Conservation (phyloP, 2,113 vertebrate genomes). For the Vombatus ursinus region DNA sequence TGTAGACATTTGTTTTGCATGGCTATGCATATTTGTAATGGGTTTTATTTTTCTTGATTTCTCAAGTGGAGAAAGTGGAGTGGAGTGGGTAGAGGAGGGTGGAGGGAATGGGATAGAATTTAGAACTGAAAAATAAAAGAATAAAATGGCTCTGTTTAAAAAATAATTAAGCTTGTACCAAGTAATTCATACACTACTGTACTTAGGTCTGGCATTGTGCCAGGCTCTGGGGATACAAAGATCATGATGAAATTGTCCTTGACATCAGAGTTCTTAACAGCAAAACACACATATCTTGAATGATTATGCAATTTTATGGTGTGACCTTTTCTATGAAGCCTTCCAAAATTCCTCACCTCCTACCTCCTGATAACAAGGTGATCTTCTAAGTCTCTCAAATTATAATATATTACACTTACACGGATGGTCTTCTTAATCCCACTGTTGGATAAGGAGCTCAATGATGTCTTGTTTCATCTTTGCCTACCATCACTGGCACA, state of each 20-base stretch:
- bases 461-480: not conserved
- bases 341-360: not conserved
- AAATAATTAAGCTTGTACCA: not conserved
- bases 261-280: not conserved
- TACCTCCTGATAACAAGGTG: not conserved
- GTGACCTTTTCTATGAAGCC: not conserved
- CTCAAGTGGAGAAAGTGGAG: not conserved
- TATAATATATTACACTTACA: not conserved
- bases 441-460: not conserved
- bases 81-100: not conserved
- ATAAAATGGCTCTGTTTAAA: not conserved
- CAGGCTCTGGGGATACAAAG: not conserved
- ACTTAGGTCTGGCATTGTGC: not conserved
- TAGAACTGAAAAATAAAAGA: not conserved
- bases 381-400: not conserved
- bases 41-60: not conserved
- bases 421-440: not conserved
- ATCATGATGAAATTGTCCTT: not conserved
- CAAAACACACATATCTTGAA: not conserved
- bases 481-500: not conserved
- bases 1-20: not conserved
- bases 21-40: not conserved
- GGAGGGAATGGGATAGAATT: not conserved
- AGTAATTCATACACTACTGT: not conserved
- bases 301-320: not conserved